Base-by-base conservation (phyloP, 1,140 invertebrate genomes). In the Calliopsis andreniformis region DNA sequence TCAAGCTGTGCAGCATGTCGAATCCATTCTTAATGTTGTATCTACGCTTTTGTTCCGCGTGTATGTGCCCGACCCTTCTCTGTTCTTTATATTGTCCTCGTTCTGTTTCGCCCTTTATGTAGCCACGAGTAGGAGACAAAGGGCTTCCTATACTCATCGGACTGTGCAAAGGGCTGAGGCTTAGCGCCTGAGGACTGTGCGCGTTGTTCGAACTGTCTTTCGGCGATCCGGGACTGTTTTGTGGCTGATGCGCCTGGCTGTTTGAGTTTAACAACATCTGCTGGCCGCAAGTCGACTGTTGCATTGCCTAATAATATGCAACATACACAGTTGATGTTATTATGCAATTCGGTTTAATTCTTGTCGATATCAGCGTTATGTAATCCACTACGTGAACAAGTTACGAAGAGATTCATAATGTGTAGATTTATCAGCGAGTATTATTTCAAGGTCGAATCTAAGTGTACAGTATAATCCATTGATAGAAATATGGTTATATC, bases 21-120 rank as follows among this genome's bases (percentile, higher is more conserved):
- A 99, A 99, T 30, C 98, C 98, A 92, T 97, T 98, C 93, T 99
- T 99, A 80, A 99, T 99, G 89, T 99, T 99, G 89, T 97, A 98
- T 47, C 98, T 94, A n/a, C 99, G 94, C 90, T 99, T 99, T 92
- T 99, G 98, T 90, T 99, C 99, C 0, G 98, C 98, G 90, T 99
- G 98, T 76, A 99, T 97, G 91, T 99, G 98, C 35, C 97, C 96
- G 53, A 94, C 95, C 51, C 96, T 93, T 43, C 96, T 93, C 79
- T 96, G 94, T 86, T 96, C 95, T 89, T 94, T 92, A 58, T 92
- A 92, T 28, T 91, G 89, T 53, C 91, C 91, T 0, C 91, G 83
- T 68, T 92, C 91, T 0, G 87, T 68, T 35, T 92, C 91, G 20
- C 87, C 84, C 66, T 92, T 92, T 4, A 89, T 82, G 62, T 87